Base-by-base conservation (phyloP, 2,888 invertebrate species). In the Synergus laeviventris region DNA sequence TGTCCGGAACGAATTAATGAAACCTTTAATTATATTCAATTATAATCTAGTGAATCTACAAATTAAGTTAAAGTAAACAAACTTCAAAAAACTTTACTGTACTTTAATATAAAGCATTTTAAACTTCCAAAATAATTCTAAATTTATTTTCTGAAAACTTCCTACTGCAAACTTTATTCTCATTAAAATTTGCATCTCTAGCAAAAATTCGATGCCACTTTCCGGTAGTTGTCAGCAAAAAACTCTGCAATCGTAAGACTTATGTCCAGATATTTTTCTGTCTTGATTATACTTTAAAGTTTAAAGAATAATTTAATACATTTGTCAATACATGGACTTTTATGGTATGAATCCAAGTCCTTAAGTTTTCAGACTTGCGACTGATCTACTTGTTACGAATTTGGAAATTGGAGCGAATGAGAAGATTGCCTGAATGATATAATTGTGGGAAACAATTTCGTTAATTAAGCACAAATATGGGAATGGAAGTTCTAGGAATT, bases 321-420 rank as follows among this genome's bases (percentile, higher is more conserved):
- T 39, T 11, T n/a, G 49, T 9, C 8, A 49, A 49, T 16, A n/a
- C n/a, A 49, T 49, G 5, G 11, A 39, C 39, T 8, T 39, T 39
- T 11, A 39, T 39, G 45, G 16, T 1, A 45, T 16, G 45, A 16
- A n/a, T 49, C 2, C n/a, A 49, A 49, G 49, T 49, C n/a, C n/a
- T 49, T 7, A 7, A 7, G 49, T n/a, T 1, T 49, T n/a, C n/a
- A 49, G n/a, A 9, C n/a, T n/a, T n/a, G n/a, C n/a, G n/a, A n/a
- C n/a, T 49, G n/a, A 49, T 49, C n/a, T 49, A 49, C 49, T 49
- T 49, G n/a, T n/a, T 54, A 54, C 54, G 54, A 54, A 18, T 54
- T 18, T 54, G 54, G 54, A 54, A 54, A 54, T 8, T 54, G 18
- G 54, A 54, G 3, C 54, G 2, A n/a, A 54, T 18, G 18, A 54